Conservation (phyloP, 2,797 vertebrate species). For the Meriones psammophilus region DNA sequence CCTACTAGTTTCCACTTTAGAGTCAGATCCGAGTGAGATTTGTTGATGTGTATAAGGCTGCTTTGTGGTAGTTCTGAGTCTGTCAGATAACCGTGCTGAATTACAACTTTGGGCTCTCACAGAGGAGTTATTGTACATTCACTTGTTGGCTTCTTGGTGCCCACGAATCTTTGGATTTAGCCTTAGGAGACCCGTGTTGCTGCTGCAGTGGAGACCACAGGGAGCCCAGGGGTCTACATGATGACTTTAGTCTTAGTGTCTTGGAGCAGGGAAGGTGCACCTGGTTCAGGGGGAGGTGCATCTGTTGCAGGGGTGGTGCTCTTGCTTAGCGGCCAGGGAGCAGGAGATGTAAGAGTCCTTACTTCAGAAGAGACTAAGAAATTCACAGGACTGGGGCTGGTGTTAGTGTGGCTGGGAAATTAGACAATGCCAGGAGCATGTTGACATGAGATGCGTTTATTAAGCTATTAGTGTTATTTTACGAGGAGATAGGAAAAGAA, state of each 20-base stretch:
- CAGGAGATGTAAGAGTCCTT: background rate
- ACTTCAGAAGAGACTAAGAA: background rate
- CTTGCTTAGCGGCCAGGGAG: background rate
- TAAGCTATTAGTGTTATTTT: constrained; percentile 9
- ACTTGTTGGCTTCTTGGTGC: background rate
- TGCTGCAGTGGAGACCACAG: background rate
- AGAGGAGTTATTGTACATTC: background rate
- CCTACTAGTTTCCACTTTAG: background rate
- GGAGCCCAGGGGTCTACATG: too few relatives aligned
- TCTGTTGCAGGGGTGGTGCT: background rate
- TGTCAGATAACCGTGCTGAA: background rate
- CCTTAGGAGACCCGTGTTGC: background rate
- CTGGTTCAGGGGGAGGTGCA: too few relatives aligned
- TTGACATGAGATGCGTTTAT: background rate
- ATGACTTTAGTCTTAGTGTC: background rate
- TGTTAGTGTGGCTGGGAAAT: background rate
- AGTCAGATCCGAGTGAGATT: background rate
- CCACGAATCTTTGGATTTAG: background rate
- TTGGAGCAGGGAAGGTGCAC: background rate
- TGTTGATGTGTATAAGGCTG: background rate
- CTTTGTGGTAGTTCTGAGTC: background rate
- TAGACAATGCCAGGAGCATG: background rate
- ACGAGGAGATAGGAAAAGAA: background rate
- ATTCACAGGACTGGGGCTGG: background rate
- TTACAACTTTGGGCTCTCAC: background rate